These are phyloP conservation scores for Coronaproctus castanopsis DNA, from an alignment of 2,888 invertebrate genomes.

Conservation along the genomic window DNA sequence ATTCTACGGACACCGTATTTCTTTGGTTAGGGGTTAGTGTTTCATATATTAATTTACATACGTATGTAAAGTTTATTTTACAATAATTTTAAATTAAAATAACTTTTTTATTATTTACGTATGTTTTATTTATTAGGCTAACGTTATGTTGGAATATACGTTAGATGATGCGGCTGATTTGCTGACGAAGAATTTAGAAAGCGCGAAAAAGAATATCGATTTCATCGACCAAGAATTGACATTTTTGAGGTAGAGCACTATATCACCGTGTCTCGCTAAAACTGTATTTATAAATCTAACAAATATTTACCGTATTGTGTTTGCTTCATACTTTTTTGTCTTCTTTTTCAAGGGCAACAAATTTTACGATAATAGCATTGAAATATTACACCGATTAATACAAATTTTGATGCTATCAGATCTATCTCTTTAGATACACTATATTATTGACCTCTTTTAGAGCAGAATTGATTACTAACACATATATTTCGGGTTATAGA, in stretches of 20 bases:
- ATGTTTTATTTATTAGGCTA: constrained; percentile 31
- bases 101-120: background rate
- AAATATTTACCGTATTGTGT: too few species aligned
- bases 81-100: background rate
- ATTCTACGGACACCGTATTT: constrained; percentile 70
- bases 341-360: background rate
- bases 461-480: too few species aligned
- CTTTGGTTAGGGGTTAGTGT: constrained; percentile 38
- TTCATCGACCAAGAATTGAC: constrained; percentile 83
- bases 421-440: too few species aligned
- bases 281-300: background rate
- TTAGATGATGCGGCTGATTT: constrained; percentile 74
- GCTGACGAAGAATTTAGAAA: constrained; percentile 58
- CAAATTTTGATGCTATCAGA: too few species aligned
- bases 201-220: constrained; percentile 61
- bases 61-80: background rate
- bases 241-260: constrained; percentile 42
- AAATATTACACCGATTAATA: too few species aligned
- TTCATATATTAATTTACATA: background rate
- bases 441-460: too few species aligned
- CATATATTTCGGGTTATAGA: too few species aligned
- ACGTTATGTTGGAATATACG: constrained; percentile 92
- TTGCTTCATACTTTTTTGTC: too few species aligned
- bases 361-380: too few species aligned
- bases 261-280: background rate